Conservation (phyloP, 2,113 vertebrate species). For the Brevimyrus niger region DNA sequence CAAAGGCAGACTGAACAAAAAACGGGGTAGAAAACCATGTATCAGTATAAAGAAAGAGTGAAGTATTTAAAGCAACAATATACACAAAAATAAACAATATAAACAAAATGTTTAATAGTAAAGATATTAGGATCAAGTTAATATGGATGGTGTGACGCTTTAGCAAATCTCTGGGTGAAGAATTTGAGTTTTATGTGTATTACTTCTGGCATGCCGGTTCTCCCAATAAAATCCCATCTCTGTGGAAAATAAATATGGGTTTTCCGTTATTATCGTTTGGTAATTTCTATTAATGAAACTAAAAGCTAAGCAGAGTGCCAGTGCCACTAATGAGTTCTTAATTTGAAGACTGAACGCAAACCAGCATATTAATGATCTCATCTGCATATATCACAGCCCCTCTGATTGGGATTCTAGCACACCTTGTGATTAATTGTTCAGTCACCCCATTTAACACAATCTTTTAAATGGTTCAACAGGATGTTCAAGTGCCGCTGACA, state of each 20-base stretch:
- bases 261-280: constrained; percentile 56
- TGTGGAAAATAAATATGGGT: constrained; percentile 58
- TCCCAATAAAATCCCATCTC: constrained; percentile 43
- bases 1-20: neutral
- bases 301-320: constrained; percentile 43
- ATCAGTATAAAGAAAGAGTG: neutral
- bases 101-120: neutral
- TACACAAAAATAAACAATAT: no score
- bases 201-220: neutral
- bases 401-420: constrained; percentile 61
- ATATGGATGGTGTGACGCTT: neutral
- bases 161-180: neutral
- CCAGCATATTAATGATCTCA: constrained; percentile 62
- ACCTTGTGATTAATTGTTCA: constrained; percentile 63
- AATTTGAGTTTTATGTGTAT: neutral
- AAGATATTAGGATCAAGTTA: neutral
- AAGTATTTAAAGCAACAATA: neutral
- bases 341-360: constrained; percentile 50
- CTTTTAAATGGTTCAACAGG: constrained; percentile 66
- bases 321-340: constrained; percentile 46
- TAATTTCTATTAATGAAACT: constrained; percentile 60
- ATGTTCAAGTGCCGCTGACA: constrained; percentile 50
- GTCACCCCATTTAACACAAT: constrained; percentile 23
- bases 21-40: neutral
- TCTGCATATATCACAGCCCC: constrained; percentile 66